Evolutionary conservation across 2,113 vertebrate genomes (phyloP), one percentile per base, ranked within the genome.

Genomic region (Cettia cetti): DNA sequence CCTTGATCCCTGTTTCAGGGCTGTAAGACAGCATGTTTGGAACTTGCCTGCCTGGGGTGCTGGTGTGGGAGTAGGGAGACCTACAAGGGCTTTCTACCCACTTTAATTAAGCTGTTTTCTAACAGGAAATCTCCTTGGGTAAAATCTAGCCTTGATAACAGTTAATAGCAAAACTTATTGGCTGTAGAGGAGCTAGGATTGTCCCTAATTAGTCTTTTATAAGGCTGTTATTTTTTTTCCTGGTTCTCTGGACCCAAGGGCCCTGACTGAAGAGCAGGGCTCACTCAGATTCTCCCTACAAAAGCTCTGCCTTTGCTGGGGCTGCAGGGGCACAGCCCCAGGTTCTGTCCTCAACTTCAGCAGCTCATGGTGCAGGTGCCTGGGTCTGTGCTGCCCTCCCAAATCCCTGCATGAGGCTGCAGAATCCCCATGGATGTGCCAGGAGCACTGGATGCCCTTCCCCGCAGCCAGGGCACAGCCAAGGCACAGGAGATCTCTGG

Each of bases 381-480:
- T 12, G 30, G 26, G 9, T 23, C 31, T 31, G 30, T 5, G 11
- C 59, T 72, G 57, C 52, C 28, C 35, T 63, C 39, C 42, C 63
- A 72, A 45, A 37, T 22, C 33, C 57, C 33, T 37, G 40, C 27
- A 33, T 1, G 18, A 33, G 69, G 8, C 47, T 53, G 68, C 33
- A 45, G 39, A 13, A 42, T n/a, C n/a, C 64, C 64, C 27, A 8
- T 2, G 8, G 69, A 19, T 9, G 11, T 11, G 40, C 49, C 6
- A 9, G n/a, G 47, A 82, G 79, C 63, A 15, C 24, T 0, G 0
- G 0, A 24, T 35, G 47, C 66, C 15, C 0, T 28, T 9, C 65
- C 39, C 44, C 4, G 26, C 54, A 7, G 45, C 3, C 3, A 28
- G 27, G 56, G 21, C 7, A 15, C 6, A 2, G 24, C 50, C 27